Evolutionary conservation across 2,888 invertebrate genomes (phyloP).

Genomic region (Epinotia ramella): DNA sequence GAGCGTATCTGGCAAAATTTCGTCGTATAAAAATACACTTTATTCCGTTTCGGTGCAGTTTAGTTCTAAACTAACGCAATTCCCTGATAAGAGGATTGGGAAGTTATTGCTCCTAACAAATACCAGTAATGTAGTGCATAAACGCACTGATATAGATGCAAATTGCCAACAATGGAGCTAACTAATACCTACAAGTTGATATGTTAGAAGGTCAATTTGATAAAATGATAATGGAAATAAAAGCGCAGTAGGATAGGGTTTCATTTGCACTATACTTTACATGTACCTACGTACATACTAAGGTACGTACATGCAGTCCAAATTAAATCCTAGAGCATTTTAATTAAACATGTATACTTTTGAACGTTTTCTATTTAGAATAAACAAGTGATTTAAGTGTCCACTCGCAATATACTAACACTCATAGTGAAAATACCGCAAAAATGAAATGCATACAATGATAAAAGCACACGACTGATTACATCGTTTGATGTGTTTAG

Average conservation of each 20-base stretch:
- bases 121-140: constrained; percentile 25
- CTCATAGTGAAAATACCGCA: too few relatives aligned
- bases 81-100: not conserved
- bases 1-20: too few relatives aligned
- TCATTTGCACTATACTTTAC: not conserved
- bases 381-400: too few relatives aligned
- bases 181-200: constrained; percentile 46
- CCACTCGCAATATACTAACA: too few relatives aligned
- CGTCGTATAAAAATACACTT: not conserved
- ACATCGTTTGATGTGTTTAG: too few relatives aligned
- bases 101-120: not conserved
- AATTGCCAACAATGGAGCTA: constrained; percentile 52
- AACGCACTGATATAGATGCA: constrained; percentile 61
- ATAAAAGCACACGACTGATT: too few relatives aligned
- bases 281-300: not conserved
- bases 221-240: constrained; percentile 42
- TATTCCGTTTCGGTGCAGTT: not conserved
- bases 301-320: too few relatives aligned
- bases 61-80: not conserved
- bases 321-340: too few relatives aligned
- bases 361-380: too few relatives aligned
- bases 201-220: constrained; percentile 54
- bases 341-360: not conserved
- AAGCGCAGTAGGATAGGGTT: constrained; percentile 1
- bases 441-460: too few relatives aligned